A percentile compares a stretch with the other conserved stretches of the same genome.
phyloP scores from a whole-genome alignment of 2,888 invertebrate species.

The Stenurella melanura region DNA sequence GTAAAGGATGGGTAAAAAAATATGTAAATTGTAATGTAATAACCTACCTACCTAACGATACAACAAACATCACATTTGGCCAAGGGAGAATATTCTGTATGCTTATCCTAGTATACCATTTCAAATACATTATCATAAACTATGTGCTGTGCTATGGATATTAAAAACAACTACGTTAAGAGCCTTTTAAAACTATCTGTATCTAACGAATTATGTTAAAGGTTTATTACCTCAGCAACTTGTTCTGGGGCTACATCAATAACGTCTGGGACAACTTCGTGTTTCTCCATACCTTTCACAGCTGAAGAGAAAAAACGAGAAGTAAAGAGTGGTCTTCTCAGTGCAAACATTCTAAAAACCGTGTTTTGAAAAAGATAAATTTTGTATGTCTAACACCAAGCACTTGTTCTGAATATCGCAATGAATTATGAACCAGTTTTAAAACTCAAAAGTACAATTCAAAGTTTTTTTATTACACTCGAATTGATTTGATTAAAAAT shows the following conservation, averaged over 20 bases:
- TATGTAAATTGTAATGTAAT: too few species aligned
- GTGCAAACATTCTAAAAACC: constrained; percentile 46
- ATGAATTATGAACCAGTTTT: neutral
- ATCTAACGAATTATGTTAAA: neutral
- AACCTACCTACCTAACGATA: too few species aligned
- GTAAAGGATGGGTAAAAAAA: too few species aligned
- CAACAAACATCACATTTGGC: too few species aligned
- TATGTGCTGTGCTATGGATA: too few species aligned
- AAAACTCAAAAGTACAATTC: neutral
- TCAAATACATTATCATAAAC: too few species aligned
- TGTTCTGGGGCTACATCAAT: constrained; percentile 40
- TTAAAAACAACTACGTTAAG: too few species aligned
- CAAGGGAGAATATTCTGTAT: too few species aligned
- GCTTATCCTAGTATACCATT: too few species aligned
- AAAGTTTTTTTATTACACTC: neutral
- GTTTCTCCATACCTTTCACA: constrained; percentile 2
- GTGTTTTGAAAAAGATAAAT: constrained; percentile 2
- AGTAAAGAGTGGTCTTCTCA: constrained; percentile 46
- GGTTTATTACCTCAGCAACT: constrained; percentile 57
- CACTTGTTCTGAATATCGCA: neutral
- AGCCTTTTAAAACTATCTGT: neutral
- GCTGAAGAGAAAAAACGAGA: constrained; percentile 53
- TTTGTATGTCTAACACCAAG: neutral
- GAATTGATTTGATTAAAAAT: neutral
- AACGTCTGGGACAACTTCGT: constrained; percentile 27